Percentiles rank a stretch among this genome's conserved stretches.
phyloP scores from a whole-genome alignment of 2,888 invertebrate species.

The Folsomia manolachei region DNA sequence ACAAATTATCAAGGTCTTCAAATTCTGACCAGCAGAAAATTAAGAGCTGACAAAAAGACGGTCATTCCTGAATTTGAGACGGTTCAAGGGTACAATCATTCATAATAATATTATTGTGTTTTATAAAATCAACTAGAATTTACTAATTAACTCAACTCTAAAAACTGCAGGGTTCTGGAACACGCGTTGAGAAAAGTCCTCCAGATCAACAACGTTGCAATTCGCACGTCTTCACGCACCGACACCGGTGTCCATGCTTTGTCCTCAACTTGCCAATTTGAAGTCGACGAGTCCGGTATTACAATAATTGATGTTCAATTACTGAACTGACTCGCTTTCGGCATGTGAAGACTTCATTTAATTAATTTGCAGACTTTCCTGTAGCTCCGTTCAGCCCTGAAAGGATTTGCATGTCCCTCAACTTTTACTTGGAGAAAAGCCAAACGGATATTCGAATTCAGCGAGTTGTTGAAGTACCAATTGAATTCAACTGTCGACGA shows the following conservation, averaged over 20 bases:
- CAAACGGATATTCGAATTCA: constrained; percentile 40
- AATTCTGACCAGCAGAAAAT: not conserved
- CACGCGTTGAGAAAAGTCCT: constrained; percentile 32
- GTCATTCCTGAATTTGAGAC: constrained; percentile 25
- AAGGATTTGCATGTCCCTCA: constrained; percentile 36
- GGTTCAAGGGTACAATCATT: no score
- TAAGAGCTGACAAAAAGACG: not conserved
- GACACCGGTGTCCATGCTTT: constrained; percentile 46
- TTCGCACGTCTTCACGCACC: constrained; percentile 39
- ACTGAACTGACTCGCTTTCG: no score
- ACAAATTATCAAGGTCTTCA: constrained; percentile 43
- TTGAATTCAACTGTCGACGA: constrained; percentile 28
- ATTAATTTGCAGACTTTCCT: not conserved
- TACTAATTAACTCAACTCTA: no score
- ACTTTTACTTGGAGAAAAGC: constrained; percentile 38
- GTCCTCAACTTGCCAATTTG: constrained; percentile 31
- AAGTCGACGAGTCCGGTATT: constrained; percentile 27
- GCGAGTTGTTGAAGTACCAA: constrained; percentile 42
- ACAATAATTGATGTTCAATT: no score
- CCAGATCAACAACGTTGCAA: not conserved
- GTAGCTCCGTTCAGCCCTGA: constrained; percentile 30
- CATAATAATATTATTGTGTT: no score
- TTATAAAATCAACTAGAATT: no score
- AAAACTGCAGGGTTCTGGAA: constrained; percentile 44
- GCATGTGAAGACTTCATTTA: no score